Evolutionary conservation across 2,888 invertebrate species (phyloP).

Genomic region (Sminthurides aquaticus): DNA sequence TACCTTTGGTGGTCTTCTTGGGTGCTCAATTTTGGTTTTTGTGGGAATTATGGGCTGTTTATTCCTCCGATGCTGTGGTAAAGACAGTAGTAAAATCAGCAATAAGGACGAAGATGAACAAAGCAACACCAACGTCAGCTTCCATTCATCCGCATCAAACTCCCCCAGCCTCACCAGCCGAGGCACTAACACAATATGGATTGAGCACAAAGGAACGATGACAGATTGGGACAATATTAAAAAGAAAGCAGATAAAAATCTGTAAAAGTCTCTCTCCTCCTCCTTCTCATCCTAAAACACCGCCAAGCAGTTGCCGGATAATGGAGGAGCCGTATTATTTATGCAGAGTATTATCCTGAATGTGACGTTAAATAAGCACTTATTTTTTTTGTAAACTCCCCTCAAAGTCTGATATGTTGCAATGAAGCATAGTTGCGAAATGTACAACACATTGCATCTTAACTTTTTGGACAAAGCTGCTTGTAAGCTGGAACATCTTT

Average conservation of each 20-base stretch:
- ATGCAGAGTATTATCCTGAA: too few relatives aligned
- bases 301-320: too few relatives aligned
- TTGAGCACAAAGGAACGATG: slow-evolving; percentile 19
- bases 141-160: background rate
- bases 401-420: too few relatives aligned
- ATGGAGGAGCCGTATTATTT: too few relatives aligned
- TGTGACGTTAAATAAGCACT: too few relatives aligned
- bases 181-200: slow-evolving; percentile 12
- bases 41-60: slow-evolving; percentile 31
- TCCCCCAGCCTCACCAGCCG: slow-evolving; percentile 2
- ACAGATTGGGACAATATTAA: slow-evolving; percentile 7
- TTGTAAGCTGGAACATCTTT: too few relatives aligned
- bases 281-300: background rate
- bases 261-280: background rate
- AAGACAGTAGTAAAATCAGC: background rate
- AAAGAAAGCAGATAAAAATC: background rate
- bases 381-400: too few relatives aligned
- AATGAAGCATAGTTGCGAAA: too few relatives aligned
- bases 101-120: background rate
- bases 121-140: slow-evolving; percentile 4
- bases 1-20: slow-evolving; percentile 32
- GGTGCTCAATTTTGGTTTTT: slow-evolving; percentile 29
- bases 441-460: too few relatives aligned
- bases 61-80: slow-evolving; percentile 1
- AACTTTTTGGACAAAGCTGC: too few relatives aligned